Base-by-base conservation (phyloP, 2,888 invertebrate species). In the Scaptomyza polygonia region DNA sequence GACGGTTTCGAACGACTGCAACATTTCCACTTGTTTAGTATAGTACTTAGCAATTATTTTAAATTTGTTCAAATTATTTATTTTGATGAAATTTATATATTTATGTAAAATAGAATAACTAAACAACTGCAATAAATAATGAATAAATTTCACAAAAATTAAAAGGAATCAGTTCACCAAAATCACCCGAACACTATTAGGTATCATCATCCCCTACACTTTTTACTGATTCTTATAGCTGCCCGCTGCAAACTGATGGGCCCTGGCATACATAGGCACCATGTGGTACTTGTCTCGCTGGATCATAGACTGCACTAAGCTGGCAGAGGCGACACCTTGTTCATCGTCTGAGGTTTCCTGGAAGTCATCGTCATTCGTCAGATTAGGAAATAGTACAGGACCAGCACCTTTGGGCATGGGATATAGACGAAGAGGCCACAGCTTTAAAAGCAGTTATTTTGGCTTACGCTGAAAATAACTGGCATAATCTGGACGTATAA, bases 261-360 rank as follows among this genome's bases (percentile, higher is more conserved):
- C 85, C 1, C 70, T 47, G n/a, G 91, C 91, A 51, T 91, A 91
- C 85, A 89, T 88, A 44, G 91, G 90, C 52, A 88, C 76, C 77
- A 91, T 87, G 27, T 90, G 88, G 53, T 91, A 86, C 34, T 90
- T 90, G 53, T 91, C 91, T 16, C 85, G 86, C 14, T 81, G 79
- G 14, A 91, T 87, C 90, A 91, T 91, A 5, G 91, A 88, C 58
- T 91, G 88, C 4, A 91, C 86, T 14, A 92, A 71, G 43, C 86
- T 81, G 34, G 90, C 86, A 3, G 92, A 90, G 12, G 92, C 92
- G 3, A 76, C 74, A 7, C 74, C 79, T 57, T 91, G 91, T 48
- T 89, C 89, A 27, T 80, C 53, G 0, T 49, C 77, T 5, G 39
- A 39, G 30, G 42, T 43, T 14, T 86, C 88, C 27, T 82, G 88